phyloP scores from a whole-genome alignment of 1,140 invertebrate genomes.

The Neodiprion fabricii region DNA sequence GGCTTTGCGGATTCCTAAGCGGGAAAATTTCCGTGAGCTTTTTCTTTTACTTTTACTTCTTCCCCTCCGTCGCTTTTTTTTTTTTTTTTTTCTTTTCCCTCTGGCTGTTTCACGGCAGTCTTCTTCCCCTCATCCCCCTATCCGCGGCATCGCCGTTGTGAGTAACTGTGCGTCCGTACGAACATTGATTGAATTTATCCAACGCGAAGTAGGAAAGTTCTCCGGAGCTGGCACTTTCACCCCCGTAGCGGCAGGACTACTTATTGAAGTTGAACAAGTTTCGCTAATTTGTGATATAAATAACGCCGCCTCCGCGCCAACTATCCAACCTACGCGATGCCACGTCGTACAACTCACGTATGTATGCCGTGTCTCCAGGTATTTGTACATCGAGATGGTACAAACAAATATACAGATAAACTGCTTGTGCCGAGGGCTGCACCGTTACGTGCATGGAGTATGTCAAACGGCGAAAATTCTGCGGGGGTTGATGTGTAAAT shows the following conservation, averaged over 20 bases:
- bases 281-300: conserved; percentile 3
- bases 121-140: background rate
- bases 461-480: too few species aligned
- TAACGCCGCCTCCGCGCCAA: background rate
- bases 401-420: too few species aligned
- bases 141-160: background rate
- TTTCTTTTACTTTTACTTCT: background rate
- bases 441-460: too few species aligned
- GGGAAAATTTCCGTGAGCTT: background rate
- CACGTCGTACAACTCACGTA: too few species aligned
- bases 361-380: too few species aligned
- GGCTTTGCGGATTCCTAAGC: too few species aligned
- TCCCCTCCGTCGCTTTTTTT: conserved; percentile 5
- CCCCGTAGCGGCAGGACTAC: background rate
- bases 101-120: conserved; percentile 18
- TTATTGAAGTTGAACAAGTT: background rate
- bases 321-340: too few species aligned
- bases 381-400: too few species aligned
- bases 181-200: conserved; percentile 7
- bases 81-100: conserved; percentile 5
- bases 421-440: too few species aligned
- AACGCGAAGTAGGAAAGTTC: background rate
- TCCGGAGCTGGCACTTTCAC: background rate
- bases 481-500: too few species aligned
- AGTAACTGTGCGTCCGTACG: background rate